A percentile compares a stretch with the other conserved stretches of the same genome.
Evolutionary conservation across 2,797 vertebrate species (phyloP).

Genomic region (Crypturellus tataupa): DNA sequence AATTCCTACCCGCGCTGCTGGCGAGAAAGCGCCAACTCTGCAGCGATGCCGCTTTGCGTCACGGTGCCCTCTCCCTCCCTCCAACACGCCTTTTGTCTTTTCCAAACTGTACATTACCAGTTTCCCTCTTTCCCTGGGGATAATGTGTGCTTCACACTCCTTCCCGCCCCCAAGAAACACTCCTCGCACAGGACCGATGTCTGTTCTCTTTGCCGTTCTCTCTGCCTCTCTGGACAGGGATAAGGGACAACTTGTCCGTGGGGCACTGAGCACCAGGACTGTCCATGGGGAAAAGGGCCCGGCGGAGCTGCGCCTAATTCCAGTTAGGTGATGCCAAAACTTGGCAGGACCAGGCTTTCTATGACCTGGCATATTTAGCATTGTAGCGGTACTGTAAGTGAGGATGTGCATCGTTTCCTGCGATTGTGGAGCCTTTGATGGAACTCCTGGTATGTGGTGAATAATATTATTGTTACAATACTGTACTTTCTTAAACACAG

Average conservation of each 20-base stretch:
- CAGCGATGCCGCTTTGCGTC: background rate
- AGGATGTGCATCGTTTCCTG: constrained; percentile 66
- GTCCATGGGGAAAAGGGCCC: background rate
- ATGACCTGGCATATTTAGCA: constrained; percentile 36
- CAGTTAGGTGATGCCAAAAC: background rate
- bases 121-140: fast-evolving
- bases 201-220: background rate
- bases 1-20: background rate
- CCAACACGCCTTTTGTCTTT: background rate
- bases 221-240: background rate
- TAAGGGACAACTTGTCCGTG: background rate
- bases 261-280: background rate
- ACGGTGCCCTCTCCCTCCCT: background rate
- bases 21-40: background rate
- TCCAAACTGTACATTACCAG: background rate
- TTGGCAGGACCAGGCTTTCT: constrained; percentile 19
- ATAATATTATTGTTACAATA: constrained; percentile 64
- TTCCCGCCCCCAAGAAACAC: background rate
- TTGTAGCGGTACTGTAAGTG: constrained; percentile 30
- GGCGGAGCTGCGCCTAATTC: background rate
- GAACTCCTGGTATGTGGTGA: constrained; percentile 69
- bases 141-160: background rate
- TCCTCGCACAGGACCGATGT: background rate
- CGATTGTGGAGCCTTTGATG: constrained; percentile 60
- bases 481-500: constrained; percentile 57